phyloP scores from a whole-genome alignment of 2,113 vertebrate genomes.

The Silurus asotus region DNA sequence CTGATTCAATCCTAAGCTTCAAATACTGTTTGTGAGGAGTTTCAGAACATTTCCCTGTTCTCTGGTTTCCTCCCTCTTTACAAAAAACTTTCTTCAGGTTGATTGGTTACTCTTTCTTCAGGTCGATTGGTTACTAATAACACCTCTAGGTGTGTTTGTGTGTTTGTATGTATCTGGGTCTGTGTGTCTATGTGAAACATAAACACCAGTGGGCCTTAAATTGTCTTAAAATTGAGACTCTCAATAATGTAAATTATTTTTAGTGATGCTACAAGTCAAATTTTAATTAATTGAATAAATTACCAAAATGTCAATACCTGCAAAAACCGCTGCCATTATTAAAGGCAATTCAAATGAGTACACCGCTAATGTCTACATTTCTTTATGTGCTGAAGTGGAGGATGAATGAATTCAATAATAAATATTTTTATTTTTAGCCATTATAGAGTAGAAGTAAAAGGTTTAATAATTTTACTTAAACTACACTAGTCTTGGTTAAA shows the following conservation, averaged over 20 bases:
- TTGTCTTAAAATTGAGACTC: background rate
- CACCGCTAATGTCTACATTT: background rate
- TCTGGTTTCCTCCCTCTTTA: background rate
- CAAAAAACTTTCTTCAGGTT: background rate
- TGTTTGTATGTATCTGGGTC: background rate
- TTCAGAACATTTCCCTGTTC: background rate
- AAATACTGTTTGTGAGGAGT: background rate
- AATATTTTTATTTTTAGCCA: no score
- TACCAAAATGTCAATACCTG: background rate
- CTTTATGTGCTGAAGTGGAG: background rate
- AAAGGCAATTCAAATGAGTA: background rate
- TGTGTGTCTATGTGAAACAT: background rate
- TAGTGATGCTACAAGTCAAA: background rate
- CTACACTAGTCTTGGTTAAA: slow-evolving; percentile 15
- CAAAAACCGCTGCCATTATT: background rate
- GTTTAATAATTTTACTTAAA: background rate
- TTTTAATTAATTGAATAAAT: background rate
- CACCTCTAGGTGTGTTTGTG: background rate
- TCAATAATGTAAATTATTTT: background rate
- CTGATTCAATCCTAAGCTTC: background rate
- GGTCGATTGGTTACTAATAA: background rate
- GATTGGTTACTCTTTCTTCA: background rate
- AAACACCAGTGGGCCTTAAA: background rate
- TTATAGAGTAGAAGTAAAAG: background rate
- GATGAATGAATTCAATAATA: background rate